Evolutionary conservation across 2,888 invertebrate genomes (phyloP), one percentile per base, ranked within the genome.

Genomic region (Apantesis nais): DNA sequence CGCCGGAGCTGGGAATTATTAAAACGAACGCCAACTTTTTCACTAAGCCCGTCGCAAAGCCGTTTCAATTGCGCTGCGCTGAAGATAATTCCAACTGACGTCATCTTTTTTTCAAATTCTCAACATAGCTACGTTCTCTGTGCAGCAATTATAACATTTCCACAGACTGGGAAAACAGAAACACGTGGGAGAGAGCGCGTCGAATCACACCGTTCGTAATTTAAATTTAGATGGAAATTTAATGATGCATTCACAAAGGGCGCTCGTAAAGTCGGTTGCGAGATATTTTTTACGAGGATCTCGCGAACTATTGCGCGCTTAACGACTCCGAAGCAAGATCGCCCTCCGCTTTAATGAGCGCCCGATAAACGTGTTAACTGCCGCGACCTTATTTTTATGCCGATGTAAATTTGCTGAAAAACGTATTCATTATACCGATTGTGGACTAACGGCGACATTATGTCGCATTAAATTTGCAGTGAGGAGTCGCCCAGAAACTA

Each of bases 21-120:
- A 95, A 95, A 95, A 94, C 94, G 95, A 94, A 94, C 94, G 94
- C 94, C 94, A 95, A 94, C 94, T 95, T 95, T 95, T 95, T 94
- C 93, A 93, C 93, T 94, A 93, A 94, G 94, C 94, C 91, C 92
- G 93, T 93, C 93, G 93, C 94, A 95, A 95, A 95, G 95, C 95
- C 94, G 94, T 94, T 94, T 94, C 94, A 94, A 94, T 94, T 94
- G 95, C 94, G 92, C 94, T 93, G 93, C 93, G 94, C 95, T 94
- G 95, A 94, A 95, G 94, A 94, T 94, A 94, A 94, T 94, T 94
- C 94, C 94, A 85, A 93, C 93, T 94, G 94, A 94, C 94, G 95
- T 95, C 94, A 94, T 94, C 94, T 94, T 94, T 95, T 89, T 94
- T 94, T 93, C 92, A 91, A 93, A 93, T 94, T 93, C 93, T 88